Conservation (phyloP, 2,797 vertebrate genomes). For the Taeniopygia guttata region DNA sequence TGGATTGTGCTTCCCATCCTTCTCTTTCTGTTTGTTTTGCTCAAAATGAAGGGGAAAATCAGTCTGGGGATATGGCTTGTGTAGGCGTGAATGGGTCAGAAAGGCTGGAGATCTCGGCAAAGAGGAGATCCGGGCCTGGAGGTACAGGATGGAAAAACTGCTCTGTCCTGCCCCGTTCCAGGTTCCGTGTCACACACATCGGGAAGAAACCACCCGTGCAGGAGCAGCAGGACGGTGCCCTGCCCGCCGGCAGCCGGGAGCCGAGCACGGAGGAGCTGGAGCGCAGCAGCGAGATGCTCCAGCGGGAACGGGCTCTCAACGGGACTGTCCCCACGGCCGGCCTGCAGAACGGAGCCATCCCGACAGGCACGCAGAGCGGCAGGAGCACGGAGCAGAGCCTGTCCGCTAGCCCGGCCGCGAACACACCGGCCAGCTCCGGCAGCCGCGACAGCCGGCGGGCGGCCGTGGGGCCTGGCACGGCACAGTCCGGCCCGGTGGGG, state of each 20-base stretch:
- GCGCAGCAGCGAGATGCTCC: slow-evolving; percentile 66
- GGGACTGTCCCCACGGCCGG: slow-evolving; percentile 31
- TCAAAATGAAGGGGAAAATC: not conserved
- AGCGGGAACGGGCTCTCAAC: slow-evolving; percentile 64
- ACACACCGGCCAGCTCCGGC: not conserved
- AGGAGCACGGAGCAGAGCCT: not conserved
- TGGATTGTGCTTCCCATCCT: not conserved
- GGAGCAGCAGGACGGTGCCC: slow-evolving; percentile 69
- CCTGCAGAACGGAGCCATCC: slow-evolving; percentile 26
- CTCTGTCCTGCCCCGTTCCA: not conserved
- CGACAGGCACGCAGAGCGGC: not conserved
- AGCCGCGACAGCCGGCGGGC: not conserved
- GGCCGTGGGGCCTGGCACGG: not conserved
- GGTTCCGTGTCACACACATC: slow-evolving; percentile 91
- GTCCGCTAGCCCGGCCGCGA: not conserved
- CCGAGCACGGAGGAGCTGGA: slow-evolving; percentile 70
- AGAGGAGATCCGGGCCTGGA: not conserved
- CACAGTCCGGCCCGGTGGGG: not conserved
- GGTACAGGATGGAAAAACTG: not conserved
- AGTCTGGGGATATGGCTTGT: too few relatives aligned
- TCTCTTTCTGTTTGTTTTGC: not conserved
- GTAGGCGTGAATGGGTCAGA: not conserved
- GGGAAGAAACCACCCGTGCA: slow-evolving; percentile 81
- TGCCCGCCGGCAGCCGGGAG: slow-evolving; percentile 80
- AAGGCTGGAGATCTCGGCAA: not conserved